These are phyloP conservation scores for Lepidurus couesii DNA, from an alignment of 1,140 invertebrate genomes.

Conservation along the genomic window DNA sequence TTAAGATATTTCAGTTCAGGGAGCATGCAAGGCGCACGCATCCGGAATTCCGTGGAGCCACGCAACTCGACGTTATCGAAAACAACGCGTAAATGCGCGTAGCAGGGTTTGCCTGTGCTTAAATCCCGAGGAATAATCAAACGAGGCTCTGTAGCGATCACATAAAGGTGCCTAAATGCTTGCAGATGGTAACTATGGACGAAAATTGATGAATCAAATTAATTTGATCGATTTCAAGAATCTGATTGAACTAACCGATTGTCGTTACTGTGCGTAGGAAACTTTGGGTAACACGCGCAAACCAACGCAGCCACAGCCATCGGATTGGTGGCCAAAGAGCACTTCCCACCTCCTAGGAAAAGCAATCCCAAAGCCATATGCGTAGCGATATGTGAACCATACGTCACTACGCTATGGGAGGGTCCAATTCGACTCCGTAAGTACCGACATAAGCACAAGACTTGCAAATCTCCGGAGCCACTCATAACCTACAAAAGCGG, in stretches of 20 bases:
- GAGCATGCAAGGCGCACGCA: conserved; percentile 76
- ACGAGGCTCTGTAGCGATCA: conserved; percentile 82
- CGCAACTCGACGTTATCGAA: conserved; percentile 47
- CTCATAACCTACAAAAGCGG: conserved; percentile 66
- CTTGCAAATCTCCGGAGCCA: conserved; percentile 82
- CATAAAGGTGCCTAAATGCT: conserved; percentile 91
- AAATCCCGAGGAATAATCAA: conserved; percentile 81
- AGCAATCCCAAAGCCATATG: conserved; percentile 88
- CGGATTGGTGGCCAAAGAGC: conserved; percentile 75
- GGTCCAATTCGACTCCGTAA: conserved; percentile 59
- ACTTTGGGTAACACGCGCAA: conserved; percentile 92
- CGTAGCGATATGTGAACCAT: conserved; percentile 59
- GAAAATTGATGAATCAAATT: conserved; percentile 27
- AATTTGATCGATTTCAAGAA: background rate
- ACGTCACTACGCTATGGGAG: conserved; percentile 43
- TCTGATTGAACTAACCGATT: conserved; percentile 60
- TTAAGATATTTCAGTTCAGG: conserved; percentile 71
- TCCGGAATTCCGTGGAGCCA: conserved; percentile 37
- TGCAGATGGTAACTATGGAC: conserved; percentile 79
- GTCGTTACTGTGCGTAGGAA: conserved; percentile 91
- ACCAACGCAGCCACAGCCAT: conserved; percentile 79
- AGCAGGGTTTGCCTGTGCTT: conserved; percentile 64
- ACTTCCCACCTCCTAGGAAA: conserved; percentile 88
- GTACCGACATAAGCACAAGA: conserved; percentile 77
- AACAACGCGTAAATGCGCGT: conserved; percentile 65